phyloP scores from a whole-genome alignment of 2,888 invertebrate species.

The Drosophila subsilvestris region DNA sequence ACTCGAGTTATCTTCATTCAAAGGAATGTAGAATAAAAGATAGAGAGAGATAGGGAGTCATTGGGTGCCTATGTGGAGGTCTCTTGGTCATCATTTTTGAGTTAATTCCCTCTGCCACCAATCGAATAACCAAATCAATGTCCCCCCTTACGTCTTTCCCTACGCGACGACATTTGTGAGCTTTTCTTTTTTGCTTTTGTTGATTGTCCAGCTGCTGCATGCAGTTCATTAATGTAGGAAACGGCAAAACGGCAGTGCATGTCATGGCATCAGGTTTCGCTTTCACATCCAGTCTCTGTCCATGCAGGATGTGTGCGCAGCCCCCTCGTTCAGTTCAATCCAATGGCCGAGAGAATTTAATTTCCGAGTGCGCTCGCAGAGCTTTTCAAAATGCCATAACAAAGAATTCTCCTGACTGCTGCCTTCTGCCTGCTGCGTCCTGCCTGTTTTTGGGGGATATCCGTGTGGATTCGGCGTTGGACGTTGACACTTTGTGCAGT shows the following conservation, averaged over 20 bases:
- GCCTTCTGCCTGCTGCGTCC: background rate
- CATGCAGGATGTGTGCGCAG: background rate
- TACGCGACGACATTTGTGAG: no score
- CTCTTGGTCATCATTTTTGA: no score
- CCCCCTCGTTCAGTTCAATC: conserved; percentile 2
- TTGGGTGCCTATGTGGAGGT: no score
- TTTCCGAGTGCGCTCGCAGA: conserved; percentile 25
- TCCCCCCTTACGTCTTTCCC: no score
- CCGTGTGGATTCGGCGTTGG: conserved; percentile 1
- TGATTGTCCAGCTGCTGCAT: background rate
- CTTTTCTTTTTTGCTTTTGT: no score
- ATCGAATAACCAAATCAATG: no score
- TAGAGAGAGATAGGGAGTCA: no score
- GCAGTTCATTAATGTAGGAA: background rate
- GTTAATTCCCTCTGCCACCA: no score
- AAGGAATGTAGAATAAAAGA: background rate
- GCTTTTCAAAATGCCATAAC: conserved; percentile 26
- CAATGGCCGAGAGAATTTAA: conserved; percentile 25
- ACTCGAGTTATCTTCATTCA: no score
- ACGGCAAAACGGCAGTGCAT: background rate
- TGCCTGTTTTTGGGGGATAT: background rate
- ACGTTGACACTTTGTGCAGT: conserved; percentile 41
- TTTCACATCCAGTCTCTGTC: background rate
- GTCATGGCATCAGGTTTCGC: background rate
- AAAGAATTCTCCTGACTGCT: background rate